Base-by-base conservation (phyloP, 2,888 invertebrate species). In the Heliothis peltigera region DNA sequence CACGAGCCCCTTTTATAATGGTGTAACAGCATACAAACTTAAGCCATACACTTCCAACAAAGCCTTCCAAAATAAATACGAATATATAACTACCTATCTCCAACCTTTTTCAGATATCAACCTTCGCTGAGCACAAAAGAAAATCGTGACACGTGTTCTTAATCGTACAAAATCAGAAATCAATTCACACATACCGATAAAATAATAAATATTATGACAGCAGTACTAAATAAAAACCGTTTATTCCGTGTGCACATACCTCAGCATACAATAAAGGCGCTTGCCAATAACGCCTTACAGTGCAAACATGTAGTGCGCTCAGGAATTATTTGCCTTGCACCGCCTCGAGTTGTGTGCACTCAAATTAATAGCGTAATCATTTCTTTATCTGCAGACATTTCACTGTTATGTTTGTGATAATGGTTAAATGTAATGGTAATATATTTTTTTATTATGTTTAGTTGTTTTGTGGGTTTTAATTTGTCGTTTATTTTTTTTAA, bases 271-370 rank as follows among this genome's bases (percentile, higher is more conserved):
- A 18, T 25, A 18, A 43, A 25, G 10, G 48, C 7, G 17, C 18
- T n/a, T n/a, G 21, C 42, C 53, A 53, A 17, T 53, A 42, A 17
- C 22, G n/a, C 42, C 17, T 17, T 22, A 1, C 17, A 10, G 5
- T 21, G 39, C 39, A 51, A 51, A 53, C 52, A 52, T 35, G n/a
- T 19, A 35, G 15, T 12, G 32, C 19, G 15, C 39, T 21, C 19
- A n/a, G 2, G 21, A 39, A 21, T 21, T 39, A 10, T 18, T 17
- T 32, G 46, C 19, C 22, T 22, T 47, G 4, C 21, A n/a, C 22
- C 15, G 21, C 21, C 18, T 21, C 21, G 12, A 46, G 46, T n/a
- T 47, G 22, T 47, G 21, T 47, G 47, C 47, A 47, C 22, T 47
- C 21, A 21, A 15, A 19, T 46, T 46, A 46, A 46, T 46, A 21